Evolutionary conservation across 1,140 invertebrate genomes (phyloP).

Genomic region (Dreissena polymorpha): DNA sequence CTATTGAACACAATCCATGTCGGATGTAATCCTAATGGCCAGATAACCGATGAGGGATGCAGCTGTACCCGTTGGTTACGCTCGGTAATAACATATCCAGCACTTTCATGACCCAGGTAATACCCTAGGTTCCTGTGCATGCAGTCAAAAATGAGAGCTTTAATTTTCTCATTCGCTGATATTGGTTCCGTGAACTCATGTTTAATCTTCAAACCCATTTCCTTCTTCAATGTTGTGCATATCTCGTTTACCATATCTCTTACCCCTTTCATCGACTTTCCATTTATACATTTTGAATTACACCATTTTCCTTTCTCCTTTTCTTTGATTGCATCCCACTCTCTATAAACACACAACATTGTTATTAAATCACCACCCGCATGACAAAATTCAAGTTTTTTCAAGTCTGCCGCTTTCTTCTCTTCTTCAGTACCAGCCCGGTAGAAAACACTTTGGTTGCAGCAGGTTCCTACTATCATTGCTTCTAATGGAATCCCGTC

Average conservation of each 20-base stretch:
- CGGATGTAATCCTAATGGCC: conserved; percentile 57
- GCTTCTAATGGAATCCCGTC: conserved; percentile 83
- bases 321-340: conserved; percentile 64
- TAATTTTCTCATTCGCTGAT: conserved; percentile 42
- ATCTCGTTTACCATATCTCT: conserved; percentile 69
- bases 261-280: conserved; percentile 65
- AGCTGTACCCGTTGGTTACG: conserved; percentile 62
- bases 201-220: conserved; percentile 55
- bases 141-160: conserved; percentile 62
- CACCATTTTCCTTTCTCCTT: conserved; percentile 70
- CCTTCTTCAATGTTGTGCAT: conserved; percentile 61
- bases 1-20: conserved; percentile 69
- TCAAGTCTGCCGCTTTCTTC: conserved; percentile 83
- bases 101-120: conserved; percentile 67
- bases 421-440: conserved; percentile 80
- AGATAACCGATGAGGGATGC: conserved; percentile 71
- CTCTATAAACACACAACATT: conserved; percentile 92
- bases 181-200: conserved; percentile 55
- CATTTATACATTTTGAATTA: conserved; percentile 69
- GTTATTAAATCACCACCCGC: conserved; percentile 95
- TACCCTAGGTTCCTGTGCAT: conserved; percentile 62
- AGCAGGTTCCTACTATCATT: conserved; percentile 66
- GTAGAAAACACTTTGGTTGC: conserved; percentile 65
- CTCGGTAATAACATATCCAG: conserved; percentile 65
- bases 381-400: conserved; percentile 87